phyloP scores from a whole-genome alignment of 1,140 invertebrate species.

The Protaetia brevitarsis region DNA sequence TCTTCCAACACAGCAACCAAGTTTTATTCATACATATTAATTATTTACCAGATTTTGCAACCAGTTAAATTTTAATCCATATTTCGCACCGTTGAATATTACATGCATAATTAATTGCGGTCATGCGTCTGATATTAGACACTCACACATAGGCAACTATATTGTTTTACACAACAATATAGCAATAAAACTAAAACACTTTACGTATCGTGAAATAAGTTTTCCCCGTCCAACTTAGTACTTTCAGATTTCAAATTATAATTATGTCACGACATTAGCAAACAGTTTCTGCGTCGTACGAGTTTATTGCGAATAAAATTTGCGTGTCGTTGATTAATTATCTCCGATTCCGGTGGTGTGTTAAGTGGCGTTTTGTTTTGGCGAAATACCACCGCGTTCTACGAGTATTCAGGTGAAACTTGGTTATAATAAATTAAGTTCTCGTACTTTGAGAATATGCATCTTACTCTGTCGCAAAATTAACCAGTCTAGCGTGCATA shows the following conservation, averaged over 20 bases:
- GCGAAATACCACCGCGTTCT: neutral
- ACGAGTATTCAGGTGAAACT: neutral
- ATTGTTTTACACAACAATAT: conserved; percentile 4
- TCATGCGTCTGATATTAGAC: neutral
- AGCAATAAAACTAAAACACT: neutral
- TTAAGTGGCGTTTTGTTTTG: neutral
- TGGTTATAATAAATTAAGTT: neutral
- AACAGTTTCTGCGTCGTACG: neutral
- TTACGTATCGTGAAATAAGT: neutral
- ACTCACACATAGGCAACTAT: neutral
- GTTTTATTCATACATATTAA: neutral
- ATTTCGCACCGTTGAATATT: neutral
- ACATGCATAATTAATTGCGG: conserved; percentile 1
- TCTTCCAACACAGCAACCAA: neutral
- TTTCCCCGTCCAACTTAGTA: neutral
- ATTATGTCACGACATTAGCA: conserved; percentile 4
- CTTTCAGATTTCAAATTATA: neutral
- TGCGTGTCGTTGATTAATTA: neutral
- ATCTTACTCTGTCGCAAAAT: neutral
- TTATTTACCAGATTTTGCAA: conserved; percentile 3
- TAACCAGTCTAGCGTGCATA: neutral
- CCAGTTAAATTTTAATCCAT: neutral
- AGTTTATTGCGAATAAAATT: neutral
- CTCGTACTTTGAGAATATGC: neutral
- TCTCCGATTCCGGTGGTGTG: no score